Evolutionary conservation across 2,888 invertebrate genomes (phyloP), one percentile per base, ranked within the genome.

Genomic region (Drosophila limbata): DNA sequence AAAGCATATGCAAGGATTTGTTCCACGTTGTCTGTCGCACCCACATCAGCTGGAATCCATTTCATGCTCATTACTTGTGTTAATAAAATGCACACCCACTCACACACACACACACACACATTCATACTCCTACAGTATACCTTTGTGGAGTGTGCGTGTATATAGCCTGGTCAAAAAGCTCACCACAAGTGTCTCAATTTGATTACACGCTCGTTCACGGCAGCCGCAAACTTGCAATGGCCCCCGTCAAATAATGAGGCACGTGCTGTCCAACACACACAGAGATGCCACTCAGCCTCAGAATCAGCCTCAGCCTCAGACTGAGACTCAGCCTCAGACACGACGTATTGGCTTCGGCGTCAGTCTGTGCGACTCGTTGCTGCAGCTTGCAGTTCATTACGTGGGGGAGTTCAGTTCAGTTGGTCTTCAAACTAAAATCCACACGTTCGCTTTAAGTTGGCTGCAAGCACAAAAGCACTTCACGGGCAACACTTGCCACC

Each of bases 161-260:
- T 21, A 39, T 55, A 55, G 10, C 39, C 17, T 60, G 72, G 75
- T 57, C 63, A 64, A 73, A 77, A 72, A 65, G 64, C 13, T 69
- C 73, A 64, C 73, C 70, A 51, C 79, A 80, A 81, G 78, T 84
- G 71, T 72, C 73, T 70, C 70, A 81, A 83, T 81, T 82, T 83
- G 84, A 81, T 81, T 70, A 74, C 79, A 72, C 57, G 67, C 74
- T 66, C 73, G 74, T 61, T 53, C 52, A 47, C 59, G 60, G 57
- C 65, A 44, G 65, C 60, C 53, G 44, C 61, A 61, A 59, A 66
- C 65, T 65, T 69, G 60, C 51, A 69, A 63, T 25, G 45, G 47
- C 39, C 63, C 31, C 62, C 42, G 47, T 40, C 61, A 13, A 55
- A 64, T 73, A 73, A 74, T 73, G 74, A 74, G 69, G 65, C 73